phyloP scores from a whole-genome alignment of 2,888 invertebrate genomes.

The Phlogophora meticulosa region DNA sequence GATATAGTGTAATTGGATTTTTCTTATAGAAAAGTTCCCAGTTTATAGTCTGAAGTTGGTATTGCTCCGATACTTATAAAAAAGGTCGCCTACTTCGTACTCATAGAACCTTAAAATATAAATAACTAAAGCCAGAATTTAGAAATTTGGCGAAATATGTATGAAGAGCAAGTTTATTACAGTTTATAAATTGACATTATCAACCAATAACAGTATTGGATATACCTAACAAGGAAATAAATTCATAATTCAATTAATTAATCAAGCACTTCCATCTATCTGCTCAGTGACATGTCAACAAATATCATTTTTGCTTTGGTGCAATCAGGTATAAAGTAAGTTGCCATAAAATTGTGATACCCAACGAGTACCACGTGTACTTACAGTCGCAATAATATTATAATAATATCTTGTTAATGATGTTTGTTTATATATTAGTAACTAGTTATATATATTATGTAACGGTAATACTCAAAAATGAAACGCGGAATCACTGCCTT shows the following conservation, averaged over 20 bases:
- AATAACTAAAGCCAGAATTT: too few relatives aligned
- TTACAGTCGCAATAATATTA: slow-evolving; percentile 65
- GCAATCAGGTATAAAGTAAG: slow-evolving; percentile 67
- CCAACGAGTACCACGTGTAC: slow-evolving; percentile 78
- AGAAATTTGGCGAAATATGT: too few relatives aligned
- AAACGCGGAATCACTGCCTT: slow-evolving; percentile 86
- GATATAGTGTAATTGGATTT: slow-evolving; percentile 16
- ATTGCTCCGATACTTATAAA: not conserved
- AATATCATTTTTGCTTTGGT: slow-evolving; percentile 46
- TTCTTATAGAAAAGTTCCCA: slow-evolving; percentile 28
- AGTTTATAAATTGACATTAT: too few relatives aligned
- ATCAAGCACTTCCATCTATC: not conserved
- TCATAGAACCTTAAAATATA: not conserved
- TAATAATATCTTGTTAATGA: slow-evolving; percentile 66
- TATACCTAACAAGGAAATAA: too few relatives aligned
- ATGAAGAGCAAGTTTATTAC: not conserved
- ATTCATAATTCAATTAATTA: too few relatives aligned
- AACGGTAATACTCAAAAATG: slow-evolving; percentile 86
- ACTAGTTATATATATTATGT: slow-evolving; percentile 65
- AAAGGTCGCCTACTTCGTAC: not conserved
- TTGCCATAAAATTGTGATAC: slow-evolving; percentile 89
- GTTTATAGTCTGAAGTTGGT: slow-evolving; percentile 18
- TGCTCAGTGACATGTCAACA: not conserved
- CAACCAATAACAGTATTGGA: too few relatives aligned
- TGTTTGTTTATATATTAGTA: slow-evolving; percentile 66